Evolutionary conservation across 2,888 invertebrate species (phyloP), one percentile per base, ranked within the genome.

Genomic region (Sinentomon sp.): DNA sequence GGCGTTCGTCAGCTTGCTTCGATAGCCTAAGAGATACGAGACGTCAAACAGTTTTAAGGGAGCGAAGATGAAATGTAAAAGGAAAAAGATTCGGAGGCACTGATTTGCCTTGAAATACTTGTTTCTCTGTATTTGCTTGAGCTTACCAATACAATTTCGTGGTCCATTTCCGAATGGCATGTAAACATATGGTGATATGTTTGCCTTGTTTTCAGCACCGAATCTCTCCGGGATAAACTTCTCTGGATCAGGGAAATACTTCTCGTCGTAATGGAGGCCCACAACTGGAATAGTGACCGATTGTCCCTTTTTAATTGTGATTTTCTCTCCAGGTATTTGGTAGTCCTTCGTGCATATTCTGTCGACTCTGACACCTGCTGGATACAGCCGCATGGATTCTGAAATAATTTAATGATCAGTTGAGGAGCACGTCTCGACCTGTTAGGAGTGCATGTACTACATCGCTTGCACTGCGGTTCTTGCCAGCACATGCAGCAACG

Each of bases 131-230:
- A n/a, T n/a, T n/a, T n/a, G 12, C 12, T 7, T 24, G 12, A 3
- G 16, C 32, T 21, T 30, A 40, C 40, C 40, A 26, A 40, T 38
- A 19, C 36, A 40, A 29, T 35, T 36, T 10, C 40, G 17, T 1
- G 39, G 39, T 2, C 42, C 42, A 19, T 22, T 33, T 14, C 42
- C 42, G 33, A 41, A 41, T 2, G 41, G 33, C 20, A 36, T 13
- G n/a, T 17, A 39, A n/a, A 38, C 36, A 21, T 32, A 33, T 3
- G 37, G 32, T 33, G 30, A 25, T 9, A 38, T 20, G 10, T 29
- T 18, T 2, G 29, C 35, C 23, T 38, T 39, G 6, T 28, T 32
- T 31, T 38, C 36, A 1, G 27, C 14, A 3, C 27, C 19, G 24
- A 41, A 40, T 14, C 35, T 17, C 25, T 39, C 39, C 2, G 39